A percentile compares a stretch with the other conserved stretches of the same genome.
Conservation (phyloP, 2,113 vertebrate species). For the Egretta garzetta region DNA sequence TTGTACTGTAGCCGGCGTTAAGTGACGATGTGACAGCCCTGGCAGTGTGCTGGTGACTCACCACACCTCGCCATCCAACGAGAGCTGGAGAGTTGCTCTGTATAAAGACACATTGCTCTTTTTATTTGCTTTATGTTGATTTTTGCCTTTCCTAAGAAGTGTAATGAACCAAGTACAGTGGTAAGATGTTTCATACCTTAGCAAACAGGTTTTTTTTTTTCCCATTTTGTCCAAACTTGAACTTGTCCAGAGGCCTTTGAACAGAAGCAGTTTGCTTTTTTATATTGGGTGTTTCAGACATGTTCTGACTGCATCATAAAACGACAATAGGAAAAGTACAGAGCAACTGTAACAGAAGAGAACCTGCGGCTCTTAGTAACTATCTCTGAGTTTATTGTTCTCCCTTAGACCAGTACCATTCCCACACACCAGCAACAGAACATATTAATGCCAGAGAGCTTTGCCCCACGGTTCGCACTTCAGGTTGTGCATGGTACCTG, state of each 20-base stretch:
- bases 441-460: not conserved
- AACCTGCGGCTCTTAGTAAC: not conserved
- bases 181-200: not conserved
- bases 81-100: not conserved
- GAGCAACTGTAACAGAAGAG: not conserved
- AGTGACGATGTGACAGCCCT: not conserved
- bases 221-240: not conserved
- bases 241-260: not conserved
- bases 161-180: not conserved
- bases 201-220: not conserved
- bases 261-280: slow-evolving; percentile 6
- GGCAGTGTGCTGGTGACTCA: not conserved
- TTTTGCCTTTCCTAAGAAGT: not conserved
- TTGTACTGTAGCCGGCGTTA: not conserved
- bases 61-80: not conserved
- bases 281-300: slow-evolving; percentile 1
- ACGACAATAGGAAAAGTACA: not conserved
- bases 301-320: slow-evolving; percentile 21
- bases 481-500: not conserved
- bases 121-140: not conserved
- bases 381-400: not conserved
- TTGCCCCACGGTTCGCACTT: not conserved
- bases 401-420: not conserved
- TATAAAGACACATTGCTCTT: not conserved
- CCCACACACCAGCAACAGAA: not conserved